Conservation (phyloP, 2,113 vertebrate species). For the Leucopsar rothschildi region DNA sequence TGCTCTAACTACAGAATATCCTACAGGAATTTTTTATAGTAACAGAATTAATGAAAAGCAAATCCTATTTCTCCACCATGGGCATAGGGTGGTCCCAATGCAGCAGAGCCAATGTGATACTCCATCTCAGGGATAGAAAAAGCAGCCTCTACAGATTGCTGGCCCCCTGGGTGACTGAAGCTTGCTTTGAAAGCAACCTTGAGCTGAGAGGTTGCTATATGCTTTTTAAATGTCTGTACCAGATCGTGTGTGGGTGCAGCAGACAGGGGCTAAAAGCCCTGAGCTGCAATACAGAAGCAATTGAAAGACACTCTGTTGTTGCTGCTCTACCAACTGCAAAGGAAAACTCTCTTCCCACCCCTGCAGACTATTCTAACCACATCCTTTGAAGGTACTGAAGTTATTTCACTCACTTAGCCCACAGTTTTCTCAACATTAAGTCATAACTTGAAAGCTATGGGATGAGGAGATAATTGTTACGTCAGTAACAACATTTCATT, state of each 20-base stretch:
- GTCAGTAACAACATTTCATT: slow-evolving; percentile 58
- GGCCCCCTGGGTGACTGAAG: background rate
- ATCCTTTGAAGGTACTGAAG: slow-evolving; percentile 61
- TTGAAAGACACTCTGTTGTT: slow-evolving; percentile 36
- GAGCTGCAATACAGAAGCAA: slow-evolving; percentile 9
- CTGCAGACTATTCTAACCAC: slow-evolving; percentile 55
- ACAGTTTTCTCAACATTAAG: slow-evolving; percentile 60
- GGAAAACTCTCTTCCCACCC: slow-evolving; percentile 41
- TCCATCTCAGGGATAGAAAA: background rate
- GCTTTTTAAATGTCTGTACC: slow-evolving; percentile 30
- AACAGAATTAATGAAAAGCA: slow-evolving; percentile 66
- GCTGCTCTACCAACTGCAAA: slow-evolving; percentile 4
- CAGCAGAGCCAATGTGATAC: background rate
- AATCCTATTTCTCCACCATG: slow-evolving; percentile 35
- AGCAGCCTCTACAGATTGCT: slow-evolving; percentile 18
- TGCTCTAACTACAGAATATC: slow-evolving; percentile 66
- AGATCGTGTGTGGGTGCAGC: slow-evolving; percentile 54
- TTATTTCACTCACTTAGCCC: slow-evolving; percentile 52
- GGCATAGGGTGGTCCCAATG: slow-evolving; percentile 38
- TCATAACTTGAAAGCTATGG: slow-evolving; percentile 38
- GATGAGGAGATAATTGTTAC: slow-evolving; percentile 49
- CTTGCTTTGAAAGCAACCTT: slow-evolving; percentile 38
- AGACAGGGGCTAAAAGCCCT: slow-evolving; percentile 43
- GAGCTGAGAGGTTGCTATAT: slow-evolving; percentile 22
- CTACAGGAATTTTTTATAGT: slow-evolving; percentile 73